A percentile compares a stretch with the other conserved stretches of the same genome.
phyloP scores from a whole-genome alignment of 1,140 invertebrate genomes.

The Hetaerina americana region DNA sequence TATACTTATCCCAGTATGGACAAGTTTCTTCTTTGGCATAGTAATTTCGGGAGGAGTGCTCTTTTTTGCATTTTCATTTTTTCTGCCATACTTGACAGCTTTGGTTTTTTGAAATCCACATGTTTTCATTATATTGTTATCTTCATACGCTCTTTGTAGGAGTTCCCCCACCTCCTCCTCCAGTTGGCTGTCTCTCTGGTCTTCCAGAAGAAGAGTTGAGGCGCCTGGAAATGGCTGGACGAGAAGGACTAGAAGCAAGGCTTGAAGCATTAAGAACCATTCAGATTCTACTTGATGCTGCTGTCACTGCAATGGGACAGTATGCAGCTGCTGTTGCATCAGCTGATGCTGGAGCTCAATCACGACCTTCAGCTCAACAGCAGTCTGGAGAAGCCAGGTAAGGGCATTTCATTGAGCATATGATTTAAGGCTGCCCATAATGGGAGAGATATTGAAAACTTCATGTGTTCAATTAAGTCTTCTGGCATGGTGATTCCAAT shows the following conservation, averaged over 20 bases:
- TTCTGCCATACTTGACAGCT: too few relatives aligned
- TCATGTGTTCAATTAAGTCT: not conserved
- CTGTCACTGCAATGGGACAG: constrained; percentile 78
- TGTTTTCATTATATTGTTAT: not conserved
- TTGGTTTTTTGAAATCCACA: too few relatives aligned
- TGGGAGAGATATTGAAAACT: not conserved
- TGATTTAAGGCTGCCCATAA: not conserved
- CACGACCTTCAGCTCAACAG: not conserved
- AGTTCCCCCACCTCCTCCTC: constrained; percentile 42
- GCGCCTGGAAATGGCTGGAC: constrained; percentile 74
- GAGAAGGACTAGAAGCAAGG: constrained; percentile 78
- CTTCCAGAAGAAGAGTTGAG: constrained; percentile 72
- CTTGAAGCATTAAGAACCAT: constrained; percentile 77
- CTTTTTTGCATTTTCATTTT: too few relatives aligned
- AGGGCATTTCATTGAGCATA: not conserved
- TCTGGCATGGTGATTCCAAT: not conserved
- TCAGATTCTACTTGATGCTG: constrained; percentile 73
- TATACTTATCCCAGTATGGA: too few relatives aligned
- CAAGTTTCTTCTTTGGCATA: too few relatives aligned
- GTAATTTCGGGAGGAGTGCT: too few relatives aligned
- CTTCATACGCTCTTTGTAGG: constrained; percentile 14
- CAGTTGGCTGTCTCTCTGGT: constrained; percentile 53
- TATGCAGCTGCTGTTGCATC: constrained; percentile 50
- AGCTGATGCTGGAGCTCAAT: not conserved
- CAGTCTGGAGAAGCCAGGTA: not conserved